Conservation (phyloP, 2,797 vertebrate genomes). For the Tokudaia muenninki region DNA sequence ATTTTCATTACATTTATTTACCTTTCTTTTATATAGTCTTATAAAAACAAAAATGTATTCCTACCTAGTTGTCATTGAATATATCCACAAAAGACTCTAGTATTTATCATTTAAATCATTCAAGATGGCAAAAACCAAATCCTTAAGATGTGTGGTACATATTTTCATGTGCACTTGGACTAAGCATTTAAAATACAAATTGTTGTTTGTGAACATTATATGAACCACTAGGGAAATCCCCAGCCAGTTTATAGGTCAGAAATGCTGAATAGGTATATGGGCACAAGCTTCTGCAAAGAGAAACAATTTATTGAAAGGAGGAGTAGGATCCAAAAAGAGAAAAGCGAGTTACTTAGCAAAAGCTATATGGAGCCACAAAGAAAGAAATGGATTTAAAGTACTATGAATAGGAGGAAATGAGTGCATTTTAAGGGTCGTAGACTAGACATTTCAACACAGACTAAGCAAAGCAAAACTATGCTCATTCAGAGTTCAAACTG, state of each 20-base stretch:
- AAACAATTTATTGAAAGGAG: neutral
- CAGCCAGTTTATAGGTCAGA: neutral
- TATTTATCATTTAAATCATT: neutral
- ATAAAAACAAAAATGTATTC: constrained; percentile 32
- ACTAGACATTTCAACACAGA: neutral
- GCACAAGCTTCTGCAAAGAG: neutral
- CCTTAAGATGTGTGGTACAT: neutral
- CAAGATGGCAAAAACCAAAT: neutral
- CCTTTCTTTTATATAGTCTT: neutral
- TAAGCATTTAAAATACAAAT: neutral
- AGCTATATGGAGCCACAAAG: neutral
- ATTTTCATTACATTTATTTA: neutral
- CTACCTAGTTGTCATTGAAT: neutral
- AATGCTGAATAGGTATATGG: neutral
- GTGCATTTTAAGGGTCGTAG: neutral
- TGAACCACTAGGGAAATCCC: neutral
- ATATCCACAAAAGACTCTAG: neutral
- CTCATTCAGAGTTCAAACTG: neutral
- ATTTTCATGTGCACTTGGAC: neutral
- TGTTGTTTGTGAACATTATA: neutral
- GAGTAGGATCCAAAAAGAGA: neutral
- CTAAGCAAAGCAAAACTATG: neutral
- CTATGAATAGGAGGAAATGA: neutral
- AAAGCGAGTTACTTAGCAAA: constrained; percentile 13
- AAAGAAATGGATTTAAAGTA: neutral